A percentile compares a stretch with the other conserved stretches of the same genome.
Conservation (phyloP, 2,113 vertebrate genomes). For the Pluvianellus socialis region DNA sequence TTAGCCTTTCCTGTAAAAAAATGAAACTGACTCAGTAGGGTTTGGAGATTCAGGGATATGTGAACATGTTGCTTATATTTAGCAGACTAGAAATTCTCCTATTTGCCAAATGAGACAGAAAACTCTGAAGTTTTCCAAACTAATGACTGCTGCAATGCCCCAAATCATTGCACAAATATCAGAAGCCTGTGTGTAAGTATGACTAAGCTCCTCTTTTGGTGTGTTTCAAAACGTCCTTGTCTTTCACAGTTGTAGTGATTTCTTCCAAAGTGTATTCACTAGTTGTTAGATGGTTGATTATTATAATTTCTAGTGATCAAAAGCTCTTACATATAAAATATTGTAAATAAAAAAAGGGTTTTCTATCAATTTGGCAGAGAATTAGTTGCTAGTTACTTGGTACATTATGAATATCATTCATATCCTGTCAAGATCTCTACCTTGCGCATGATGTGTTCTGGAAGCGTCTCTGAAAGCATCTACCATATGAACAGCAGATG, state of each 20-base stretch:
- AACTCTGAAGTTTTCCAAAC: not conserved
- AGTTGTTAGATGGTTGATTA: not conserved
- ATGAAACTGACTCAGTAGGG: rapidly evolving
- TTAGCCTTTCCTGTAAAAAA: not conserved
- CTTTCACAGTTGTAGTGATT: not conserved
- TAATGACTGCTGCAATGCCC: not conserved
- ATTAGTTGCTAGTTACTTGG: not conserved
- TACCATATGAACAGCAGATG: not conserved
- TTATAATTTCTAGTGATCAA: not conserved
- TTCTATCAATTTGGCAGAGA: not conserved
- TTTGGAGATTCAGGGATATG: not conserved
- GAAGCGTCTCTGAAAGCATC: not conserved
- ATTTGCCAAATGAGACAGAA: not conserved
- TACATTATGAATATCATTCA: not conserved
- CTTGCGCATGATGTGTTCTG: not conserved
- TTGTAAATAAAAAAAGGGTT: not conserved
- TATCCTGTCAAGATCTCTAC: not conserved
- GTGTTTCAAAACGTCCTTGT: not conserved
- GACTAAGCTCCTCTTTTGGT: not conserved
- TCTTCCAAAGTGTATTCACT: not conserved
- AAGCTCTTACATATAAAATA: not conserved
- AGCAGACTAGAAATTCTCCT: not conserved
- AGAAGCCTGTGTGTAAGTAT: not conserved
- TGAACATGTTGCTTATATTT: not conserved
- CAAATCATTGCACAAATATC: not conserved